Evolutionary conservation across 1,140 invertebrate species (phyloP), one percentile per base, ranked within the genome.

Genomic region (Papilio machaon): DNA sequence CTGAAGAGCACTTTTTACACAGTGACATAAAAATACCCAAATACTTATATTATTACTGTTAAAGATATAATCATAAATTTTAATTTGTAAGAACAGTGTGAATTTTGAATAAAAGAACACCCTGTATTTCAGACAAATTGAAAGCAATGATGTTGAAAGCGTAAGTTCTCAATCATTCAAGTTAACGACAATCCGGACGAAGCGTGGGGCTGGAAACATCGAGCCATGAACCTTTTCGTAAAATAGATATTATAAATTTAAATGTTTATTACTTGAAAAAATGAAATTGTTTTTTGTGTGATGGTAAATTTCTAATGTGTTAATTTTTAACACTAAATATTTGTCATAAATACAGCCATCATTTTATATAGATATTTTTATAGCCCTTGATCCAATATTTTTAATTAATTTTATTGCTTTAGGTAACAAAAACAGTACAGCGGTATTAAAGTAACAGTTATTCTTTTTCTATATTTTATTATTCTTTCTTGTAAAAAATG

Each of bases 141-240:
- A 92, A 93, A 92, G 91, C 91, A 94, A 94, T 94, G 92, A 94
- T 92, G 91, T 92, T 88, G 91, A 93, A 94, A 94, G 91, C 91
- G 91, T 92, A 92, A 91, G 91, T 93, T 93, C 91, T 94, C 91
- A 93, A 94, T 94, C 92, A 94, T 94, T 93, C 92, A 89, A 93
- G 85, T 94, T 94, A 94, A 94, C 92, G 92, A 94, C 91, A 90
- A 89, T 89, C 84, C 85, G 84, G 91, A 88, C 87, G 91, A 90
- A 89, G 88, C 87, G 91, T 90, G 90, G 89, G 90, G 85, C 86
- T 82, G 54, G 79, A 35, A 75, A 81, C 67, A 43, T 47, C 8
- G 7, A 79, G 70, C 47, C 79, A 80, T 43, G 52, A 64, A 74
- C 15, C 19, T 58, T 2, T 54, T 43, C 11, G 30, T 38, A 17